Evolutionary conservation across 2,888 invertebrate species (phyloP), one percentile per base, ranked within the genome.

Genomic region (Drosophila atroscutellata): DNA sequence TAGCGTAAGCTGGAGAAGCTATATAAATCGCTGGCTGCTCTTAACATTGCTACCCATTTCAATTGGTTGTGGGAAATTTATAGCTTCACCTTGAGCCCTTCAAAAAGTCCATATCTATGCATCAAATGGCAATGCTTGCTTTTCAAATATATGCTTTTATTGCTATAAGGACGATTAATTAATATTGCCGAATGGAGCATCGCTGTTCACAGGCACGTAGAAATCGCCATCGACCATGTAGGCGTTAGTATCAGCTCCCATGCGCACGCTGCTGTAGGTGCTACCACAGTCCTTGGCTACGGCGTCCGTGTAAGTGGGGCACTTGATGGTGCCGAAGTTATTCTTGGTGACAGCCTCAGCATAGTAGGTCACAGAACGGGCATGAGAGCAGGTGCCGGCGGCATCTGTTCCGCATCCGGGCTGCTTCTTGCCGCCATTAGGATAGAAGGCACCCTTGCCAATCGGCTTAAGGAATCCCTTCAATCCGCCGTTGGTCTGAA

Each of bases 381-480:
- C 63, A 79, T 94, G 94, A 2, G 93, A 86, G 78, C 94, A 94
- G 34, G 76, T 72, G 32, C 91, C 91, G 60, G 83, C 86, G 47
- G 82, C 59, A 89, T 91, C 92, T 68, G 86, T 81, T 79, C 91
- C 92, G 91, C 94, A 94, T 90, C 94, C 93, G 77, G 93, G 91
- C 91, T 94, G 94, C 90, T 93, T 93, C 91, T 94, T 93, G 91
- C 93, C 92, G 73, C 92, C 92, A 92, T 93, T 94, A 90, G 94
- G 94, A 92, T 94, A 94, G 92, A 94, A 93, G 86, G 93, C 92
- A 85, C 93, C 93, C 89, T 93, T 93, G 45, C 91, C 92, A 30
- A 92, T 86, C 8, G 92, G 91, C 42, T 79, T 63, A 1, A 88
- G 62, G 69, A 90, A 91, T 5, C 92, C 91, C 30, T 90, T 59